Base-by-base conservation (phyloP, 2,888 invertebrate species). In the Pollenia amentaria region DNA sequence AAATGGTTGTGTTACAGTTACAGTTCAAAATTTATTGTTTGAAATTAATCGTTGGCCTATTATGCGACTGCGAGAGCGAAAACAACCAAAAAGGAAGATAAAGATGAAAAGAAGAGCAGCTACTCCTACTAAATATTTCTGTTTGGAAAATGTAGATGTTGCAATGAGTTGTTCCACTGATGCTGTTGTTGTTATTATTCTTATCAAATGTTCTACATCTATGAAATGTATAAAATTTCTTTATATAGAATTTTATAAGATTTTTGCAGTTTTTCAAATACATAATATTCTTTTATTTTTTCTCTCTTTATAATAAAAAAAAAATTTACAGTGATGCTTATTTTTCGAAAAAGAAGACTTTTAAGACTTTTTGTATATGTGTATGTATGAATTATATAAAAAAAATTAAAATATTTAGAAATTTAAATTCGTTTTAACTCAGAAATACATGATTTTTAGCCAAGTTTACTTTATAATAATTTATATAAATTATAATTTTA, bases 1-100 rank as follows among this genome's bases (percentile, higher is more conserved):
- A 85, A 82, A 87, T 83, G 75, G 11, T 70, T 64, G 79, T 73
- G 83, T 87, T 87, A 83, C 83, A 86, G 86, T 86, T 86, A 85
- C 73, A 82, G 78, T 82, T 86, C 48, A 67, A 78, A 86, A 86
- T 78, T 86, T 82, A 78, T 82, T 86, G 51, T 72, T 80, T 86
- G 83, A 86, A 86, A 83, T 79, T 80, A 84, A 80, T 87, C 76
- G 83, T 65, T 72, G 48, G 65, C 62, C 77, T 29, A 85, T 81
- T 81, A 77, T 67, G 55, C 21, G 48, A 40, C 40, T 46, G 4
- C 53, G 44, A 76, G n/a, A 53, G 64, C 21, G 48, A 60, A 60
- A 40, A 60, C 12, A 53, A 9, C 14, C 48, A 62, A 55, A 57
- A 38, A 60, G 18, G 62, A 48, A 76, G 21, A 69, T 53, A 53